Evolutionary conservation across 2,888 invertebrate species (phyloP).

Genomic region (Candidula unifasciata): DNA sequence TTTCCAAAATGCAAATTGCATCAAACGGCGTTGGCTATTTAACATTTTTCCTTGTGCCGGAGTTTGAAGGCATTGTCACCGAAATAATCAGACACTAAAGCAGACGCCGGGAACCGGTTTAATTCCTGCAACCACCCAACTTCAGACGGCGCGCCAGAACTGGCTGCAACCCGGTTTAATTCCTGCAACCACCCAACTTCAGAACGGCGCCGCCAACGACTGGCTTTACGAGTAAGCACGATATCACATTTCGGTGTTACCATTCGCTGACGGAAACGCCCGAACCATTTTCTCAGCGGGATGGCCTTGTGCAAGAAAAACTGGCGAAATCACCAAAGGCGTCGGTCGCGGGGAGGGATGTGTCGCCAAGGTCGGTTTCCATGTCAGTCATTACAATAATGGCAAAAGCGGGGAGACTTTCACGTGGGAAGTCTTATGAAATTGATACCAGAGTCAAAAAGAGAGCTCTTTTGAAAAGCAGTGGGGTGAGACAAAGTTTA

Average conservation of each 20-base stretch:
- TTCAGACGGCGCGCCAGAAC: neutral
- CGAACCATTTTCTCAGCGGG: slow-evolving; percentile 31
- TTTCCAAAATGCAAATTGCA: no score
- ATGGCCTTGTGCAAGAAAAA: neutral
- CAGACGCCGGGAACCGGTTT: no score
- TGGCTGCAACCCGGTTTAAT: neutral
- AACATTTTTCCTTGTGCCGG: no score
- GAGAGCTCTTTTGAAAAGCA: no score
- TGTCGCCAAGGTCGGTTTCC: neutral
- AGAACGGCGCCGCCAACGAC: neutral
- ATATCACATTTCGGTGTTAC: slow-evolving; percentile 27
- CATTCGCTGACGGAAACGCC: slow-evolving; percentile 7
- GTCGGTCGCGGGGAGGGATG: neutral
- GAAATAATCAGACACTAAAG: no score
- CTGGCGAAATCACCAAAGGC: neutral
- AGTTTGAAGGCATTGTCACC: no score
- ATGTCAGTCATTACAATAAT: neutral
- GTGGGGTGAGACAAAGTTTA: no score
- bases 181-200: no score
- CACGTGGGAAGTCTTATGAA: neutral
- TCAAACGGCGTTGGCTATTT: no score
- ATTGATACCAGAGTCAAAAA: neutral
- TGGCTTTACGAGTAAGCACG: neutral
- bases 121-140: no score
- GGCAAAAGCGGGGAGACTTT: neutral